Base-by-base conservation (phyloP, 2,888 invertebrate species). In the Eucera pruinosa region DNA sequence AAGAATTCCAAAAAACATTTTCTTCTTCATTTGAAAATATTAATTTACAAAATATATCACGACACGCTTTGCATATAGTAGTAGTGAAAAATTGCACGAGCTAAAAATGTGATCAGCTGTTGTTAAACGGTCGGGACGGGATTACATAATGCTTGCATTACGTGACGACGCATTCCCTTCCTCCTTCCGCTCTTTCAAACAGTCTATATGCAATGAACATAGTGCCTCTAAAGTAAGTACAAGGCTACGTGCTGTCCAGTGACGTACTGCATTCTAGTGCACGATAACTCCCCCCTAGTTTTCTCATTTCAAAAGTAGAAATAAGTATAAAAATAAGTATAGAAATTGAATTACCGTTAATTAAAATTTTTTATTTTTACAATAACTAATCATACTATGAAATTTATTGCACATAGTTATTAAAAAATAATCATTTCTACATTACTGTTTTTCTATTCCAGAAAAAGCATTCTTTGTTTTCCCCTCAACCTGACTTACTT, bases 91-190 rank as follows among this genome's bases (percentile, higher is more conserved):
- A 62, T 43, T 41, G 41, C 15, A 27, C 45, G 3, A 47, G 64
- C 30, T 58, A 57, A 70, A 83, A 77, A 65, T 58, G 50, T 50
- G 75, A 84, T 86, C 87, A 86, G 81, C 84, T 86, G 87, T 80
- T 87, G 55, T 78, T 78, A 68, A 81, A 78, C 70, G 78, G 33
- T 48, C 60, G 73, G 20, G 9, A 23, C 64, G 52, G 18, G 62
- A 69, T 87, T 87, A 72, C 82, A 72, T 80, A 86, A 86, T 74
- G 62, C 48, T 64, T 23, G 65, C 67, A 72, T 86, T 87, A 82
- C 84, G 80, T 82, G 86, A 87, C 78, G 62, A 52, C 66, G 69
- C 50, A 60, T 68, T 80, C 62, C 72, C 72, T 81, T 82, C 78
- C 85, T 77, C 67, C 54, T 76, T 61, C 71, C 70, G 72, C 71